These are phyloP conservation scores for Microchirus variegatus DNA, from an alignment of 2,797 vertebrate genomes.

Conservation along the genomic window DNA sequence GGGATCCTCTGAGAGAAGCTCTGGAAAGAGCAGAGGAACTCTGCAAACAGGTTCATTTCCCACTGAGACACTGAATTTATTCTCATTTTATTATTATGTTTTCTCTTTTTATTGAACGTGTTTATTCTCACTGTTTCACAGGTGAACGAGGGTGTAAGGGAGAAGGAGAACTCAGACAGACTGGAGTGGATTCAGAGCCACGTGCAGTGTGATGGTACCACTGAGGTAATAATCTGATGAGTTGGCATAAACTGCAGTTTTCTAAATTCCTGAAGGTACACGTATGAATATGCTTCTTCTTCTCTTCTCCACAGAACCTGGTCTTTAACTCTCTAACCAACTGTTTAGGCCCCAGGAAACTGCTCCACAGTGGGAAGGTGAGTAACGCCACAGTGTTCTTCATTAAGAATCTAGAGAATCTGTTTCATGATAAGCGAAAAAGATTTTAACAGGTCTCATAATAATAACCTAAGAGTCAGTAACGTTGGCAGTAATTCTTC, in stretches of 20 bases:
- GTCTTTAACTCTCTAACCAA: conserved; percentile 97
- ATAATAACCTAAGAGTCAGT: no score
- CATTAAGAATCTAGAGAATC: not conserved
- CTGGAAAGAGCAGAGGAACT: conserved; percentile 92
- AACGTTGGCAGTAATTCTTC: no score
- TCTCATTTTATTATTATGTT: not conserved
- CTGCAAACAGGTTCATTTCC: conserved; percentile 79
- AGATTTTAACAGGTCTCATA: no score
- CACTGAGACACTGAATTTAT: not conserved
- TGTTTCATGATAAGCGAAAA: no score
- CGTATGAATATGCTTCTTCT: not conserved
- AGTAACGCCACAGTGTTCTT: conserved; percentile 5
- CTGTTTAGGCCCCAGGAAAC: conserved; percentile 95
- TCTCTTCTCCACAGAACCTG: conserved; percentile 80
- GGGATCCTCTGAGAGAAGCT: conserved; percentile 84
- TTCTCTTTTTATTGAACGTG: not conserved
- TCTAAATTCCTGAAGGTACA: not conserved
- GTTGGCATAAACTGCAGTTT: not conserved
- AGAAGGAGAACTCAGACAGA: conserved; percentile 95
- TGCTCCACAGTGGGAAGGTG: conserved; percentile 92
- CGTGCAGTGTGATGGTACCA: conserved; percentile 89
- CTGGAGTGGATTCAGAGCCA: conserved; percentile 96
- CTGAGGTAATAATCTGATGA: conserved; percentile 81
- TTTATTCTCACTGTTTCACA: conserved; percentile 56
- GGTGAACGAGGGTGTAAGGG: conserved; percentile 95